Evolutionary conservation across 92 coral and sea anemone species (phyloP).

Genomic region (Meandrina meandrites): DNA sequence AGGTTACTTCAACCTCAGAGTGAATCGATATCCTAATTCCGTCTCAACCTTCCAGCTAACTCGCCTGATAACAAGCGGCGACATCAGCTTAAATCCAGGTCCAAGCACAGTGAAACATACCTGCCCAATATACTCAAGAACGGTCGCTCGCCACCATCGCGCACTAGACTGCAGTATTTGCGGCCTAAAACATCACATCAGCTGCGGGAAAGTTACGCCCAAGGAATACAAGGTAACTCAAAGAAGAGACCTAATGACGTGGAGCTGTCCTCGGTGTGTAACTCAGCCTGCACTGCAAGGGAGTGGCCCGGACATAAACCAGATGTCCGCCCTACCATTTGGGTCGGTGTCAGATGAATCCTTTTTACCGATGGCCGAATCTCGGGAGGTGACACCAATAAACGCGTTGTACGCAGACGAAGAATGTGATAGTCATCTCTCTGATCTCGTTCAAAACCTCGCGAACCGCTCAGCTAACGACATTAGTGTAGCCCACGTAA

Average conservation of each 20-base stretch:
- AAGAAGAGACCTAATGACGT: neutral
- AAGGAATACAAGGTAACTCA: neutral
- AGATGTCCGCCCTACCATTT: neutral
- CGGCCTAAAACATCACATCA: neutral
- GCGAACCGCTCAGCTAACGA: neutral
- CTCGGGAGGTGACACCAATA: no score
- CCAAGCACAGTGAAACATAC: neutral
- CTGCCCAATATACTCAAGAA: neutral
- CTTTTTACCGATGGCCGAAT: no score
- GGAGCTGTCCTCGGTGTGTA: neutral
- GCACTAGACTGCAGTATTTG: neutral
- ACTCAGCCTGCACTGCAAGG: neutral
- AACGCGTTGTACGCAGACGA: neutral
- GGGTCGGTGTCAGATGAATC: neutral
- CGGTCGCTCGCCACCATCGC: neutral
- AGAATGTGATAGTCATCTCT: neutral
- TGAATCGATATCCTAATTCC: neutral
- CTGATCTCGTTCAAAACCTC: neutral
- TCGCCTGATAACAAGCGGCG: conserved; percentile 1
- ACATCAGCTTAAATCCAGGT: neutral
- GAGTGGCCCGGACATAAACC: neutral
- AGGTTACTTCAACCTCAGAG: neutral
- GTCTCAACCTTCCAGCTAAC: conserved; percentile 2
- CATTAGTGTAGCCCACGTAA: conserved; percentile 27
- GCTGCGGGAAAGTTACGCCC: neutral